Conservation (phyloP, 2,888 invertebrate genomes). For the Meta bourneti region DNA sequence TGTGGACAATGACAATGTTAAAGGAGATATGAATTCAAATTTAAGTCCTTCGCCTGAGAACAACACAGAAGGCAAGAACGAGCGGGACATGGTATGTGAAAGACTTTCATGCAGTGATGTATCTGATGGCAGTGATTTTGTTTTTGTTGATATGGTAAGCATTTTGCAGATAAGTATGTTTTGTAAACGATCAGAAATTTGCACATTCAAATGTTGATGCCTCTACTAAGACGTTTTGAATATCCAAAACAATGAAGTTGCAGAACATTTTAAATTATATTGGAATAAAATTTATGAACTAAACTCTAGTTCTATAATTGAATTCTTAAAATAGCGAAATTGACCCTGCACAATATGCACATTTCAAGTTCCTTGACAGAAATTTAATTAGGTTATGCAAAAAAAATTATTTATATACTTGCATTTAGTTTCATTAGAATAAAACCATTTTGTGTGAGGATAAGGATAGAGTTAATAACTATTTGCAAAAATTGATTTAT, state of each 20-base stretch:
- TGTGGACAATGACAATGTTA: constrained; percentile 18
- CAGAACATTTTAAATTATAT: too few relatives aligned
- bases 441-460: too few relatives aligned
- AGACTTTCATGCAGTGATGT: constrained; percentile 83
- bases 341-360: too few relatives aligned
- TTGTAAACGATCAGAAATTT: not conserved
- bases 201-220: not conserved
- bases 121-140: constrained; percentile 85
- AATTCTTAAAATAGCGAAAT: too few relatives aligned
- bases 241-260: too few relatives aligned
- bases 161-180: not conserved
- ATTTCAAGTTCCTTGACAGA: too few relatives aligned
- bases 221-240: not conserved
- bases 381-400: too few relatives aligned
- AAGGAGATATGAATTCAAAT: constrained; percentile 53
- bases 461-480: too few relatives aligned
- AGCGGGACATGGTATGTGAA: constrained; percentile 12
- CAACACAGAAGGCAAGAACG: constrained; percentile 4
- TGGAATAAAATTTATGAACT: not conserved
- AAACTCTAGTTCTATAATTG: too few relatives aligned
- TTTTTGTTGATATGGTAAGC: constrained; percentile 86
- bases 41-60: constrained; percentile 6
- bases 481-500: too few relatives aligned
- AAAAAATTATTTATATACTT: too few relatives aligned
- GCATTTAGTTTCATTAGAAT: too few relatives aligned